Base-by-base conservation (phyloP, 2,113 vertebrate genomes). In the Oreotragus oreotragus region DNA sequence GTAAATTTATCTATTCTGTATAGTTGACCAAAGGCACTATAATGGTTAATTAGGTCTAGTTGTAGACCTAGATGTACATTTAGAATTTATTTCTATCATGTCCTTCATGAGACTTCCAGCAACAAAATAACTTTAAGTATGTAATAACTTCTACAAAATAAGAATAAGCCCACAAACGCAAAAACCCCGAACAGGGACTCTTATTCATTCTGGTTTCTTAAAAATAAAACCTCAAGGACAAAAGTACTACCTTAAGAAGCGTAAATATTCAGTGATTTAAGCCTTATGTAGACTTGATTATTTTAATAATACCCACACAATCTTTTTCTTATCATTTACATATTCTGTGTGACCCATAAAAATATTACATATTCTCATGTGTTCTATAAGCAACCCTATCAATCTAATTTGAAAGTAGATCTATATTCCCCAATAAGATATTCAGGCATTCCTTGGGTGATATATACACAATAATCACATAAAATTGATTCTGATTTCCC, bases 401-500 rank as follows among this genome's bases (percentile, higher is more conserved):
- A 92, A 33, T 30, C 53, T 93, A 6, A 6, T 70, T 97, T 98
- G 91, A 87, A 93, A 84, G 1, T 49, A 16, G n/a, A 88, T 0
- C 27, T 27, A 73, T 47, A 43, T 43, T 80, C 0, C 0, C 13
- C 17, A 51, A 39, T 5, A 96, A 95, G 55, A 84, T 91, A 6
- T 88, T 83, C 8, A 96, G 33, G 11, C 16, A 97, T 62, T 5
- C 3, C 66, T 3, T 27, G 10, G 70, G 45, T 90, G 28, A 60
- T 13, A 96, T 9, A 33, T 76, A 62, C 33, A 83, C 2, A 93
- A 88, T 25, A 90, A 92, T 85, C 47, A 89, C 45, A 6, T 16
- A 58, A n/a, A 90, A 28, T 17, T 94, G 17, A 19, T 81, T 94
- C 86, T 93, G 2, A 94, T 96, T 97, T 97, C 76, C 49, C 88